Conservation (phyloP, 2,797 vertebrate species). For the Rhincodon typus region DNA sequence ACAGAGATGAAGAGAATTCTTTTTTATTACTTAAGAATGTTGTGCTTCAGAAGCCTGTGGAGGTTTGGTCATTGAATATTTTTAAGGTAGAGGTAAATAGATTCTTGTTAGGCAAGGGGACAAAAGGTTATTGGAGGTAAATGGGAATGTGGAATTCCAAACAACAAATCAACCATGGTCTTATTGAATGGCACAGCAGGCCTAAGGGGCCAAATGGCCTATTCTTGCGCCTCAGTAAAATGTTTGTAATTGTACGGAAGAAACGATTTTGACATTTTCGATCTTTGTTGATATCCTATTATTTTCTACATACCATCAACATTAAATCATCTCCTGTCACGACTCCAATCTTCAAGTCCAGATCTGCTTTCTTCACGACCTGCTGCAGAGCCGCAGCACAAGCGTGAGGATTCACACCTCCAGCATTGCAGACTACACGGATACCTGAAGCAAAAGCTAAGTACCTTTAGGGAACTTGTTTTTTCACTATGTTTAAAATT, state of each 20-base stretch:
- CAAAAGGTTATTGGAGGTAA: too few relatives aligned
- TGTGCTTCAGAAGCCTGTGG: too few relatives aligned
- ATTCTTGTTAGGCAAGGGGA: too few relatives aligned
- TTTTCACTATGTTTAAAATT: not conserved
- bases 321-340: slow-evolving; percentile 79
- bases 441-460: slow-evolving; percentile 56
- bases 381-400: slow-evolving; percentile 70
- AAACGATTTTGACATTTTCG: not conserved
- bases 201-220: too few relatives aligned
- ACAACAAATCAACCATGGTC: too few relatives aligned
- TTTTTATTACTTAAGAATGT: too few relatives aligned
- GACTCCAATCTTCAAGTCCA: slow-evolving; percentile 75
- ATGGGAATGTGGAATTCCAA: too few relatives aligned
- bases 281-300: not conserved
- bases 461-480: not conserved
- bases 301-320: slow-evolving; percentile 55
- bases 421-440: slow-evolving; percentile 73
- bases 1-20: too few relatives aligned
- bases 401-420: slow-evolving; percentile 70
- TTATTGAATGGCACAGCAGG: too few relatives aligned
- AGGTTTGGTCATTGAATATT: too few relatives aligned
- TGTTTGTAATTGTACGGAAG: not conserved
- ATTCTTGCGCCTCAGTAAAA: too few relatives aligned
- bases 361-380: slow-evolving; percentile 63
- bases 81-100: too few relatives aligned